Percentiles rank a stretch among this genome's conserved stretches.
phyloP scores from a whole-genome alignment of 2,113 vertebrate species.

The Jacana jacana region DNA sequence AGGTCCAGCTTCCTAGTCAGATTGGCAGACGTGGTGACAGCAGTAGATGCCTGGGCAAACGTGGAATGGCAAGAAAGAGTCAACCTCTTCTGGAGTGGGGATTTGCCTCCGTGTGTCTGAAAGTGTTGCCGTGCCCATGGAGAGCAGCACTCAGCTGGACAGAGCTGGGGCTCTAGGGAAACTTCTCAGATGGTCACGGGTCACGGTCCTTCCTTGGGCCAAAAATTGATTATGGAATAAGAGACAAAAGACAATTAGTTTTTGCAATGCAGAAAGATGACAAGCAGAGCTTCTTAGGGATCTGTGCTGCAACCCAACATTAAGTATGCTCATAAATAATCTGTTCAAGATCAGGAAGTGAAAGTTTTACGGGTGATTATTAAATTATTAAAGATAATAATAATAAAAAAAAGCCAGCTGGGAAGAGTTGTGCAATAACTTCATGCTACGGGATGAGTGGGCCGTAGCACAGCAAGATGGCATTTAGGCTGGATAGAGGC shows the following conservation, averaged over 20 bases:
- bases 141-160: not conserved
- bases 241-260: not conserved
- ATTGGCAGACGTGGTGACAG: not conserved
- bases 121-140: accelerated
- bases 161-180: too few species aligned
- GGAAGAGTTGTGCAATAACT: not conserved
- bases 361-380: not conserved
- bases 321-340: not conserved
- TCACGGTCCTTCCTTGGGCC: not conserved
- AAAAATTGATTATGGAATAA: not conserved
- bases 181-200: too few species aligned
- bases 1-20: not conserved
- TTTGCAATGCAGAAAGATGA: not conserved
- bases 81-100: not conserved
- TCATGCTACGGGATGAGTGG: not conserved
- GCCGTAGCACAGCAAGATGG: not conserved
- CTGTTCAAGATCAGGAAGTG: not conserved
- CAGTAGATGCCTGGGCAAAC: not conserved
- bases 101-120: not conserved
- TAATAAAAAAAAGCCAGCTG: not conserved
- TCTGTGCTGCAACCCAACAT: not conserved
- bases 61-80: not conserved
- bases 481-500: not conserved
- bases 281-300: not conserved
- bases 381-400: not conserved